Conservation (phyloP, 1,140 invertebrate genomes). For the Carcinoscorpius rotundicauda region DNA sequence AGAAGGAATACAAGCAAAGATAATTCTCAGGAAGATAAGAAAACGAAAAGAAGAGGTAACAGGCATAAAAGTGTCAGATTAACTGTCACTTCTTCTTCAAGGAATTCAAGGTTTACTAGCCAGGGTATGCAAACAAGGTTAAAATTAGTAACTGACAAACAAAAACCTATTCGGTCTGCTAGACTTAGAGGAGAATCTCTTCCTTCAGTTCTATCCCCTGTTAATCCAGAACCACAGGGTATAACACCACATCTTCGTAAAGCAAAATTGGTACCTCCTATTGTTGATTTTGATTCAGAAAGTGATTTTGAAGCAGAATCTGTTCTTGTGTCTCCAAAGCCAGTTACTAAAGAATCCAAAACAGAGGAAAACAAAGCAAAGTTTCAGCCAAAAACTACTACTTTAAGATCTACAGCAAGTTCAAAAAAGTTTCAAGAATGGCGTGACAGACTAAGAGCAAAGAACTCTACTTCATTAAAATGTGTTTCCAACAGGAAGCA, state of each 20-base stretch:
- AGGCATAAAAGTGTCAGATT: too few species aligned
- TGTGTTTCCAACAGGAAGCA: too few species aligned
- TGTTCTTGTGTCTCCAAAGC: slow-evolving; percentile 5
- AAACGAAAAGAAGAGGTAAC: too few species aligned
- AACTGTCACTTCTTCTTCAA: too few species aligned
- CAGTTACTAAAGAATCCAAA: slow-evolving; percentile 2
- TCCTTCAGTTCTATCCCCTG: too few species aligned
- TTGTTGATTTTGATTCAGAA: slow-evolving; percentile 22
- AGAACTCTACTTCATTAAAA: too few species aligned
- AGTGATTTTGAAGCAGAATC: slow-evolving; percentile 18
- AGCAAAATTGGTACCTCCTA: slow-evolving; percentile 21
- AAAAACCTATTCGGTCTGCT: slow-evolving; percentile 18
- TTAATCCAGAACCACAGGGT: too few species aligned
- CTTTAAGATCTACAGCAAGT: too few species aligned
- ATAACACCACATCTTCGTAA: not conserved
- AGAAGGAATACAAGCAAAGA: slow-evolving; percentile 2
- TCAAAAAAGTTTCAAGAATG: too few species aligned
- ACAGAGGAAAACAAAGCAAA: slow-evolving; percentile 1
- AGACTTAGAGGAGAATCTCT: not conserved
- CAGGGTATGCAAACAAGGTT: not conserved
- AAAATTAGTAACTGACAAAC: slow-evolving; percentile 16
- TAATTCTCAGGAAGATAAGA: slow-evolving; percentile 5
- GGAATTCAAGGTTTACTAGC: too few species aligned
- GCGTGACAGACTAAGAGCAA: too few species aligned
- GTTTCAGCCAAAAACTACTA: too few species aligned